Percentiles rank a stretch among this genome's conserved stretches.
Conservation (phyloP, 2,113 vertebrate genomes). For the Xyliphius kryptos region DNA sequence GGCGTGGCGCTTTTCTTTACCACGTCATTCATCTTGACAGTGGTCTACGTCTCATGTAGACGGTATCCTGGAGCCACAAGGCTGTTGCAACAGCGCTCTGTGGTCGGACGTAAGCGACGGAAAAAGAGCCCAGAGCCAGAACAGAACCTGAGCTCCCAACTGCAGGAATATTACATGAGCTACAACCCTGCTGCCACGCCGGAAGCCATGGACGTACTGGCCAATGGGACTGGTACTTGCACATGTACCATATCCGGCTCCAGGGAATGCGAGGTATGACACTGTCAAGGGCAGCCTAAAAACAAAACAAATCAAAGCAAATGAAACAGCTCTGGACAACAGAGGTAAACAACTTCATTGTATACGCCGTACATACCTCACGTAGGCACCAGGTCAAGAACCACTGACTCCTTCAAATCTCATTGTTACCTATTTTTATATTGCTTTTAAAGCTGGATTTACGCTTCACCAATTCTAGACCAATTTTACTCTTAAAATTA, state of each 20-base stretch:
- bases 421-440: conserved; percentile 24
- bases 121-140: conserved; percentile 94
- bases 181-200: conserved; percentile 96
- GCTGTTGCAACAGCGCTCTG: conserved; percentile 83
- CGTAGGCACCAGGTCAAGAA: conserved; percentile 44
- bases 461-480: too few species aligned
- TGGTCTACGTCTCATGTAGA: conserved; percentile 93
- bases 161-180: conserved; percentile 99
- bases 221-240: conserved; percentile 95
- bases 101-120: conserved; percentile 84
- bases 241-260: too few species aligned
- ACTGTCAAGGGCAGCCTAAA: conserved; percentile 74
- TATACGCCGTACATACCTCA: conserved; percentile 46
- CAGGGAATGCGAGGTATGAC: conserved; percentile 99
- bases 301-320: conserved; percentile 57
- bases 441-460: too few species aligned
- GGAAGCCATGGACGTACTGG: conserved; percentile 93
- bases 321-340: conserved; percentile 76
- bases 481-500: too few species aligned
- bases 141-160: conserved; percentile 93
- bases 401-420: conserved; percentile 42
- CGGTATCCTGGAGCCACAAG: conserved; percentile 89
- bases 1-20: conserved; percentile 93
- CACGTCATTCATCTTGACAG: conserved; percentile 84
- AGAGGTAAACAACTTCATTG: conserved; percentile 85